Evolutionary conservation across 1,140 invertebrate genomes (phyloP), one percentile per base, ranked within the genome.

Genomic region (Coelopa frigida): DNA sequence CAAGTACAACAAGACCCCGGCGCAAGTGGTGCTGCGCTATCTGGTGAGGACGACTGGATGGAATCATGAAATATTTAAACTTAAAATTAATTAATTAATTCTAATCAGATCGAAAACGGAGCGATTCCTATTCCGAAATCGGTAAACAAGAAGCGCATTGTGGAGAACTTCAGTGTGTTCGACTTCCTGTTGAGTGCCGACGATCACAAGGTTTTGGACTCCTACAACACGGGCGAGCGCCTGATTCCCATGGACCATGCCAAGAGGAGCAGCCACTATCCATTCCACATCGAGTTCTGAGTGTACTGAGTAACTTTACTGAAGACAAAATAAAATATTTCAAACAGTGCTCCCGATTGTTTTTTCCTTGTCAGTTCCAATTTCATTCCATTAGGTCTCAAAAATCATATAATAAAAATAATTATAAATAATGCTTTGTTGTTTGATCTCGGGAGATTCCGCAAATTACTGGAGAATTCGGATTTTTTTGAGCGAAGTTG

Each of bases 81-180:
- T 14, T 29, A 29, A 29, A 29, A 29, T 29, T 29, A 10, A 10
- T 14, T 29, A n/a, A n/a, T n/a, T n/a, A n/a, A n/a, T n/a, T n/a
- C 8, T 29, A 29, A n/a, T 4, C 23, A 46, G 44, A 61, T 87
- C 43, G 84, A 92, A 57, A 75, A 84, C 40, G 85, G 82, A 5
- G 75, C 87, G 22, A 72, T 84, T 22, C 81, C 87, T 0, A 84
- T 94, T 54, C 89, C 90, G 3, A 94, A 94, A 66, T 88, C 86
- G 2, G 80, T 85, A 0, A 88, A 77, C 2, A 79, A 81, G 54
- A 73, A 75, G 3, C 76, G 89, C 26, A 86, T 94, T 36, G 69
- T 73, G 35, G 76, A 87, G 57, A 94, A 94, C 59, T 74, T 82
- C 32, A 63, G 86, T 22, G 74, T 90, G 26, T 88, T 88, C 55